A percentile compares a stretch with the other conserved stretches of the same genome.
Conservation (phyloP, 1,140 invertebrate genomes). For the Drosophila arizonae region DNA sequence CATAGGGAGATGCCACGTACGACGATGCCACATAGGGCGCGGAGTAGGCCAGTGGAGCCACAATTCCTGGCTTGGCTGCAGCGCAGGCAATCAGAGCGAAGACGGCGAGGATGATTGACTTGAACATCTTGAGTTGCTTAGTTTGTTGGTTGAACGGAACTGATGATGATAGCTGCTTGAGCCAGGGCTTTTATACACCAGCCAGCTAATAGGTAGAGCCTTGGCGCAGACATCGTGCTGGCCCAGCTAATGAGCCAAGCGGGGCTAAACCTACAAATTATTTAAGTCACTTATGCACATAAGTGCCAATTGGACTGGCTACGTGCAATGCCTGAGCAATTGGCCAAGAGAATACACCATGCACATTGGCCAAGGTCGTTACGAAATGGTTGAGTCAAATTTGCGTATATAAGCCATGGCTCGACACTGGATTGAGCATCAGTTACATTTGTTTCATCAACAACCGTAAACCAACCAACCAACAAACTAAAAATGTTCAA, state of each 20-base stretch:
- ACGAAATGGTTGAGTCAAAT: conserved; percentile 4
- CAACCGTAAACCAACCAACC: conserved; percentile 44
- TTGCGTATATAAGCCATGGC: conserved; percentile 47
- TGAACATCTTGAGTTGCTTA: conserved; percentile 66
- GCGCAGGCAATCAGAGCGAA: conserved; percentile 65
- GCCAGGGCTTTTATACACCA: conserved; percentile 48
- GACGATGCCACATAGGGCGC: conserved; percentile 66
- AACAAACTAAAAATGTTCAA: conserved; percentile 71
- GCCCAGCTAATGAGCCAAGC: conserved; percentile 2
- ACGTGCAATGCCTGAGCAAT: background rate
- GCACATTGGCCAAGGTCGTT: conserved; percentile 50
- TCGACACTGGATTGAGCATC: conserved; percentile 39
- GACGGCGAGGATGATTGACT: conserved; percentile 63
- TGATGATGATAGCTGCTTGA: conserved; percentile 47
- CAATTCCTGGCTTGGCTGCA: conserved; percentile 65
- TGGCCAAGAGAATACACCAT: conserved; percentile 34
- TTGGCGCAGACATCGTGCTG: conserved; percentile 22
- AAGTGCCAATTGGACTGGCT: conserved; percentile 25
- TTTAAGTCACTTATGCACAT: background rate
- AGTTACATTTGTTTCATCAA: conserved; percentile 62
- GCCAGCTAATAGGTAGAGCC: conserved; percentile 15
- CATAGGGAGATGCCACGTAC: conserved; percentile 53
- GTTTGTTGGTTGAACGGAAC: conserved; percentile 56
- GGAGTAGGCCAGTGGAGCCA: conserved; percentile 69
- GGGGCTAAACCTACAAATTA: background rate